Percentiles rank a stretch among this genome's conserved stretches.
These are phyloP conservation scores for Irena cyanogastra DNA, from an alignment of 2,113 vertebrate genomes.

Conservation along the genomic window DNA sequence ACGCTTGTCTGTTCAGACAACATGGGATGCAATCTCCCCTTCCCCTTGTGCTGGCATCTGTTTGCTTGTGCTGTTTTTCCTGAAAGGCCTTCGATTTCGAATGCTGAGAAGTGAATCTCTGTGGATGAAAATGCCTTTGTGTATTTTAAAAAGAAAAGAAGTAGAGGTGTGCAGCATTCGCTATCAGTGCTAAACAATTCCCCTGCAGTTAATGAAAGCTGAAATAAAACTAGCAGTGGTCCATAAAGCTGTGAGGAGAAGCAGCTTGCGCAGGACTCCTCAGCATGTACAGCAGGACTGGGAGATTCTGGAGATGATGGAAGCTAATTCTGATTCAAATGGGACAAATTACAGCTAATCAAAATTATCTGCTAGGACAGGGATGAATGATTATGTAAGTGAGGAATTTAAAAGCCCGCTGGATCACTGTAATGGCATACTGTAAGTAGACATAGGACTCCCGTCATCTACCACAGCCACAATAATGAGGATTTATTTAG, in stretches of 20 bases:
- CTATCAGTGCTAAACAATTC: neutral
- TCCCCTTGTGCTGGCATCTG: neutral
- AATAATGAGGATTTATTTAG: neutral
- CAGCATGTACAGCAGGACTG: neutral
- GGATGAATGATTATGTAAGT: neutral
- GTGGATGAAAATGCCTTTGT: neutral
- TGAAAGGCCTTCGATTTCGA: neutral
- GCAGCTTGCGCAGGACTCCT: neutral
- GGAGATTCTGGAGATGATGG: neutral
- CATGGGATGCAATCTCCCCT: neutral
- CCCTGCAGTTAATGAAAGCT: neutral
- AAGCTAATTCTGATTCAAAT: neutral
- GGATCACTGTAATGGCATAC: neutral
- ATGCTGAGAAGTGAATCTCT: neutral
- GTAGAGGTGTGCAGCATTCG: neutral
- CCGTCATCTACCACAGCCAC: neutral
- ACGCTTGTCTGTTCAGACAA: slow-evolving; percentile 4
- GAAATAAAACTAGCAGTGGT: neutral
- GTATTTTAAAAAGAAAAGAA: neutral
- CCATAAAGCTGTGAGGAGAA: neutral
- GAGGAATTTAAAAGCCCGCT: neutral
- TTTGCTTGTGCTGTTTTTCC: neutral
- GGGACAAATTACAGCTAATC: slow-evolving; percentile 26
- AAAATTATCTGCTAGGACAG: neutral
- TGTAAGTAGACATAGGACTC: neutral